Evolutionary conservation across 2,113 vertebrate species (phyloP).

Genomic region (Thunnus maccoyii): DNA sequence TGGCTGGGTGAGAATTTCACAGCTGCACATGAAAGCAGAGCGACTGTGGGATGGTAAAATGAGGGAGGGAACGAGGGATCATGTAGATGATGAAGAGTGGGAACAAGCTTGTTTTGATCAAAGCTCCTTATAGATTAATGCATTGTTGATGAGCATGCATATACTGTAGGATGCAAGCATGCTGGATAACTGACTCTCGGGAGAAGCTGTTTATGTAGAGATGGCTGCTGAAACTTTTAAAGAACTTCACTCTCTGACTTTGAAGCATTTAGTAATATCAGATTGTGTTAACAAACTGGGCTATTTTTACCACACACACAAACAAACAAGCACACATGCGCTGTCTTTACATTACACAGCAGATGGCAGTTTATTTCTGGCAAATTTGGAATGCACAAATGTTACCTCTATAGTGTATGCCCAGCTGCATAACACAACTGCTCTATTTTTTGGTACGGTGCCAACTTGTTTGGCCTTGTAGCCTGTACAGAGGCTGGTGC

Average conservation of each 20-base stretch:
- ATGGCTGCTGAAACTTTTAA: constrained; percentile 13
- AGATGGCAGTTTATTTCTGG: constrained; percentile 74
- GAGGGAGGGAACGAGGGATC: constrained; percentile 20
- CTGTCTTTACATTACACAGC: constrained; percentile 62
- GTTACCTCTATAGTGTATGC: constrained; percentile 50
- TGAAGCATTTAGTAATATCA: constrained; percentile 21
- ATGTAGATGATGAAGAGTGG: constrained; percentile 27
- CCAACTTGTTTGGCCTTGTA: constrained; percentile 43
- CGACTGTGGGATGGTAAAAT: constrained; percentile 52
- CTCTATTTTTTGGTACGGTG: constrained; percentile 37
- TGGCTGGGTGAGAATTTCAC: constrained; percentile 79
- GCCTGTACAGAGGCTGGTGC: constrained; percentile 6
- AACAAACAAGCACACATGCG: background rate
- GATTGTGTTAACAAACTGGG: constrained; percentile 27
- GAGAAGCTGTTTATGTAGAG: constrained; percentile 1
- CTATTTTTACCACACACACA: constrained; percentile 56
- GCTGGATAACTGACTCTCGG: background rate
- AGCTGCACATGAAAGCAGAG: constrained; percentile 80
- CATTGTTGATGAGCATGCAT: constrained; percentile 18
- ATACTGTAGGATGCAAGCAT: background rate
- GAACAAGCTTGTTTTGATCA: constrained; percentile 57
- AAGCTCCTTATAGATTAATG: constrained; percentile 41
- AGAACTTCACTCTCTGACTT: constrained; percentile 1
- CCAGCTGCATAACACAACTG: constrained; percentile 65
- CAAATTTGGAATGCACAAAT: constrained; percentile 67